A percentile compares a stretch with the other conserved stretches of the same genome.
Evolutionary conservation across 2,797 vertebrate species (phyloP).

Genomic region (Adelosebastes latens): DNA sequence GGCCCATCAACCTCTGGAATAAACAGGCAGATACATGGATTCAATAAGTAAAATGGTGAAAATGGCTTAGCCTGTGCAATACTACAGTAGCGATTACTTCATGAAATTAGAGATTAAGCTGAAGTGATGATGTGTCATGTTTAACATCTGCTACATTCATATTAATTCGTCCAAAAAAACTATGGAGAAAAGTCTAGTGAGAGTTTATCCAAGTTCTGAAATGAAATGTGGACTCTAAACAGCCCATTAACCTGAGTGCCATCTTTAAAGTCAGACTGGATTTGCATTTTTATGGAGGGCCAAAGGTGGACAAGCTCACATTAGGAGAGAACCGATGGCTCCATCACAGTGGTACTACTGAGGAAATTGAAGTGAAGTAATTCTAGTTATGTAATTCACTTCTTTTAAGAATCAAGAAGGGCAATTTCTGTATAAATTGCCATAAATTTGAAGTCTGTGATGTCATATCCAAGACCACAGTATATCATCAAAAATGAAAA

Average conservation of each 20-base stretch:
- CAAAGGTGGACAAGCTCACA: constrained; percentile 25
- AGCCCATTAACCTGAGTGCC: constrained; percentile 51
- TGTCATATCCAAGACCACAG: not conserved
- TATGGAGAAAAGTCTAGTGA: not conserved
- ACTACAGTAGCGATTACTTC: not conserved
- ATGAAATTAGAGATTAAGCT: not conserved
- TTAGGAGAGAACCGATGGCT: not conserved
- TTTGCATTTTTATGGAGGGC: constrained; percentile 21
- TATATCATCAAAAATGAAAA: not conserved
- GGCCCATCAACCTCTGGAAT: constrained; percentile 92
- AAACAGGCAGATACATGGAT: not conserved
- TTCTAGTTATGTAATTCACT: not conserved
- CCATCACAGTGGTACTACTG: not conserved
- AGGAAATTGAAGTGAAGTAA: not conserved
- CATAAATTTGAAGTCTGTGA: not conserved
- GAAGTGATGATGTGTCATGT: not conserved
- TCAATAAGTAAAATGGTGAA: not conserved
- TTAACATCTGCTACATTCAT: not conserved
- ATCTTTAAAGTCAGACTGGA: constrained; percentile 33
- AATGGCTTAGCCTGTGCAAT: not conserved
- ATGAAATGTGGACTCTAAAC: constrained; percentile 24
- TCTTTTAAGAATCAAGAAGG: not conserved
- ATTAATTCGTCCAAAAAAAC: not conserved
- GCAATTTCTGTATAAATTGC: not conserved
- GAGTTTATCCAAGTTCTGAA: constrained; percentile 1